phyloP scores from a whole-genome alignment of 2,888 invertebrate species.

The Scaptomyza polygonia region DNA sequence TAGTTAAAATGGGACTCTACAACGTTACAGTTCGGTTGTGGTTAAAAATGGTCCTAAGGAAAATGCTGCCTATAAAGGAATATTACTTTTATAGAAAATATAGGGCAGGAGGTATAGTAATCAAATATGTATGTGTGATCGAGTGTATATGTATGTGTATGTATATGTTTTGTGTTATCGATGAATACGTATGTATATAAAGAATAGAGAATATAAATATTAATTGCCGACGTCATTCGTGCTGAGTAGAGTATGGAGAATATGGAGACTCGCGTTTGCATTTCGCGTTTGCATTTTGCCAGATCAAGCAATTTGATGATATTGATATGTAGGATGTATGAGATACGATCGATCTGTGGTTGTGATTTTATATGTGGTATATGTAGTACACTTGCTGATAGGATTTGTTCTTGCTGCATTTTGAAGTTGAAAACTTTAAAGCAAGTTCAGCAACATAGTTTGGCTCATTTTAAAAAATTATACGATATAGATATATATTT shows the following conservation, averaged over 20 bases:
- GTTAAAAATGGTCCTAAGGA: slow-evolving; percentile 28
- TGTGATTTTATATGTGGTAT: slow-evolving; percentile 27
- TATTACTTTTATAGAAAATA: slow-evolving; percentile 17
- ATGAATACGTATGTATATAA: slow-evolving; percentile 36
- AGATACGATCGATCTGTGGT: slow-evolving; percentile 38
- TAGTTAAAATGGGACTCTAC: slow-evolving; percentile 8
- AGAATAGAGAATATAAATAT: slow-evolving; percentile 44
- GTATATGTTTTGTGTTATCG: slow-evolving; percentile 40
- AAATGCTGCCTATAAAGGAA: slow-evolving; percentile 30
- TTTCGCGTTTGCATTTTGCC: slow-evolving; percentile 65
- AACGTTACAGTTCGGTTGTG: slow-evolving; percentile 18
- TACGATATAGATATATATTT: slow-evolving; percentile 44
- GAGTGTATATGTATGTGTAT: slow-evolving; percentile 22
- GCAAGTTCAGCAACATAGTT: slow-evolving; percentile 55
- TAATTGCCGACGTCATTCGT: slow-evolving; percentile 83
- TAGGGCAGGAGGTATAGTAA: slow-evolving; percentile 24
- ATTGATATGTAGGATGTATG: slow-evolving; percentile 29
- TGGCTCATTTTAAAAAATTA: slow-evolving; percentile 45
- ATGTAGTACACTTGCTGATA: slow-evolving; percentile 53
- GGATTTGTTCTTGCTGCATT: slow-evolving; percentile 43
- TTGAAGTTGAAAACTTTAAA: slow-evolving; percentile 35
- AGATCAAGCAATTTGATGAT: slow-evolving; percentile 57
- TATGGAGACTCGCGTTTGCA: slow-evolving; percentile 72
- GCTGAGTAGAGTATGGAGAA: slow-evolving; percentile 74
- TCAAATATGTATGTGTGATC: slow-evolving; percentile 24